Percentiles rank a stretch among this genome's conserved stretches.
Evolutionary conservation across 2,113 vertebrate species (phyloP).

Genomic region (Axis porcinus): DNA sequence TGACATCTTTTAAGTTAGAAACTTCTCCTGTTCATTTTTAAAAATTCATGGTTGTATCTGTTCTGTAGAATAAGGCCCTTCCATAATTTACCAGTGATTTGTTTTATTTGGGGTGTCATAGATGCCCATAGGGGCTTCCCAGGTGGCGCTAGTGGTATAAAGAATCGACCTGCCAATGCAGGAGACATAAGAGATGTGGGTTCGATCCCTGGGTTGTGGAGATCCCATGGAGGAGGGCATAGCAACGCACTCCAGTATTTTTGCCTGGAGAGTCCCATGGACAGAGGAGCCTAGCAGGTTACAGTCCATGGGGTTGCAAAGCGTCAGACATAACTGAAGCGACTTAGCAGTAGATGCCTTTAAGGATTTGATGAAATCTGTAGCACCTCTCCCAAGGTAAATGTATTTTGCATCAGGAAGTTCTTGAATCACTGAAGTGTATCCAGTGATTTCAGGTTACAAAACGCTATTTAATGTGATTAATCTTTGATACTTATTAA

Average conservation of each 20-base stretch:
- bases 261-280: not conserved
- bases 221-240: not conserved
- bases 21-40: not conserved
- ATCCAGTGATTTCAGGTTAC: constrained; percentile 27
- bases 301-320: not conserved
- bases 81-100: constrained; percentile 8
- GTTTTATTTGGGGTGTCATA: not conserved
- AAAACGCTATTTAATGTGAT: not conserved
- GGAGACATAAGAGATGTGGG: not conserved
- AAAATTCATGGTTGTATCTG: not conserved
- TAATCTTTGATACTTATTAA: not conserved
- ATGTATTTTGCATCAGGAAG: constrained; percentile 28
- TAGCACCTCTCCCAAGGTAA: not conserved
- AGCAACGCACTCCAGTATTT: not conserved
- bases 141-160: not conserved
- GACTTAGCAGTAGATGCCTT: not conserved
- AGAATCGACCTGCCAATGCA: not conserved
- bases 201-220: not conserved
- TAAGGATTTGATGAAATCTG: not conserved
- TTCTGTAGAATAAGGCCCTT: not conserved
- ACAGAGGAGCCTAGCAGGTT: not conserved
- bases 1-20: constrained; percentile 12
- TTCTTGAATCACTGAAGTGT: constrained; percentile 10
- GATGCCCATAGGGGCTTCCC: not conserved
- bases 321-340: not conserved